These are phyloP conservation scores for Rhabdophis nuchalis DNA, from an alignment of 2,797 vertebrate genomes.

Conservation along the genomic window DNA sequence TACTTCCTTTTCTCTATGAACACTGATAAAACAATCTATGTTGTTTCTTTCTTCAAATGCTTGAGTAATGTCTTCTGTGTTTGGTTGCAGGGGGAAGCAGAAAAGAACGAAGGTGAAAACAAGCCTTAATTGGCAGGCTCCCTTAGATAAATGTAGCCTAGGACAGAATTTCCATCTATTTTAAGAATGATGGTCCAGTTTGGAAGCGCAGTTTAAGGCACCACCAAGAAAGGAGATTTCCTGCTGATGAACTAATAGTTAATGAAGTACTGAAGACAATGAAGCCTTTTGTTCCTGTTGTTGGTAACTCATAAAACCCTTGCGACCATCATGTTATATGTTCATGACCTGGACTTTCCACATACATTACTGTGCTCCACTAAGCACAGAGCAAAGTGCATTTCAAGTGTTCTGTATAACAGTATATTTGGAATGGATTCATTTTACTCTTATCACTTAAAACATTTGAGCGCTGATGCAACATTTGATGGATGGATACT, in stretches of 20 bases:
- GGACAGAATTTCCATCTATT: neutral
- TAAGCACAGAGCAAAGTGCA: neutral
- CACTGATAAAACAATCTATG: neutral
- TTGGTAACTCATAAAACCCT: constrained; percentile 59
- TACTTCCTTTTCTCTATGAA: neutral
- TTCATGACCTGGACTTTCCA: constrained; percentile 31
- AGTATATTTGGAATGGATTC: neutral
- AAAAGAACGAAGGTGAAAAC: neutral
- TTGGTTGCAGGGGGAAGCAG: neutral
- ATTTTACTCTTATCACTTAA: neutral
- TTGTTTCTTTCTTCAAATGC: neutral
- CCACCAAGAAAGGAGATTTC: neutral
- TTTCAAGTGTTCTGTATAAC: neutral
- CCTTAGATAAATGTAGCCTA: neutral
- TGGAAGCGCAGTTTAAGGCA: constrained; percentile 42
- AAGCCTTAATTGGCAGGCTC: neutral
- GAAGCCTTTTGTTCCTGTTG: constrained; percentile 30
- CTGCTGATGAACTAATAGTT: neutral
- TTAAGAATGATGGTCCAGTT: constrained; percentile 21
- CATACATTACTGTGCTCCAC: neutral
- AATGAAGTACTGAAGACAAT: neutral
- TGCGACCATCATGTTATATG: constrained; percentile 47
- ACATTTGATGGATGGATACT: neutral
- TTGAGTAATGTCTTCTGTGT: neutral
- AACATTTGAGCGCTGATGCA: neutral